Conservation (phyloP, 2,113 vertebrate species). For the Meleagris gallopavo region DNA sequence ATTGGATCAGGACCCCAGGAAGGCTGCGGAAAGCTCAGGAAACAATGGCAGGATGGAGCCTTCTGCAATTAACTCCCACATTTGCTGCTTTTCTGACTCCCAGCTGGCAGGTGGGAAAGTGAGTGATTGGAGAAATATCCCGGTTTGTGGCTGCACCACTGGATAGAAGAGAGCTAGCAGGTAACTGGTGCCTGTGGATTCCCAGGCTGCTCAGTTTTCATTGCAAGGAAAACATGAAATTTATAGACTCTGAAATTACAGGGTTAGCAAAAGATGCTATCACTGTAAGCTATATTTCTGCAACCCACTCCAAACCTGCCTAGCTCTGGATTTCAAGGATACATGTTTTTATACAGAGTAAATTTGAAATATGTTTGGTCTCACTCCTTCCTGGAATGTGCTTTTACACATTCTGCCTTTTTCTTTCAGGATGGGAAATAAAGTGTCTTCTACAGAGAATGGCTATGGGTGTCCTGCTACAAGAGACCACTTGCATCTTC, state of each 20-base stretch:
- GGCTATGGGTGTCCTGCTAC: not conserved
- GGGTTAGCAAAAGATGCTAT: not conserved
- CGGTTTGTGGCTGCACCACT: accelerated
- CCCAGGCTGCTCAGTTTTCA: not conserved
- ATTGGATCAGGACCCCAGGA: not conserved
- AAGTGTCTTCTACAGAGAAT: not conserved
- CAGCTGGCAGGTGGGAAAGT: not conserved
- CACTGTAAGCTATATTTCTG: not conserved
- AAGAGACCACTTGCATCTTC: not conserved
- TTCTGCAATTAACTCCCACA: not conserved
- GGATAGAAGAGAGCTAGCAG: not conserved
- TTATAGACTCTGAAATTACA: not conserved
- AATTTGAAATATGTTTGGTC: not conserved
- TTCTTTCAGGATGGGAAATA: not conserved
- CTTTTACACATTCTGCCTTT: not conserved
- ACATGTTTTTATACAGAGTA: not conserved
- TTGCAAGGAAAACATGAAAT: not conserved
- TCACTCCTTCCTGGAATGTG: not conserved
- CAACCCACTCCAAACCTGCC: not conserved
- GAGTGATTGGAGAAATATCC: not conserved
- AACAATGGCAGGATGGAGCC: not conserved
- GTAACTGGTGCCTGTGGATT: not conserved
- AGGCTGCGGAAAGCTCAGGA: not conserved
- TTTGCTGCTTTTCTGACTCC: not conserved
- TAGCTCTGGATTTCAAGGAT: not conserved